Conservation (phyloP, 2,797 vertebrate genomes). For the Numenius phaeopus region DNA sequence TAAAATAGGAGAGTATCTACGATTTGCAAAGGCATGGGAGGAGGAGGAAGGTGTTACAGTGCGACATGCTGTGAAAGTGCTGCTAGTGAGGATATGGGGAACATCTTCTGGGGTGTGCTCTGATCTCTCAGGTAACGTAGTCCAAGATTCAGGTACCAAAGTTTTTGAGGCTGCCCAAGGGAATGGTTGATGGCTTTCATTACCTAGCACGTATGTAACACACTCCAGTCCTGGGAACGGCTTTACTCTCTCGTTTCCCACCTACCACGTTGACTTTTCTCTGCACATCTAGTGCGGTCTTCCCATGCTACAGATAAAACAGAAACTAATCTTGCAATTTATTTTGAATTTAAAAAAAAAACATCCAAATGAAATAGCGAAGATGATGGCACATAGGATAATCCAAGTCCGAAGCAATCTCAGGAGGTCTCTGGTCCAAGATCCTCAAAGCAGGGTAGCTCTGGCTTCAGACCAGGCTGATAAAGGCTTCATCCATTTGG, state of each 20-base stretch:
- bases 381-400: accelerated
- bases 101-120: not conserved
- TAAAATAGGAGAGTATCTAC: not conserved
- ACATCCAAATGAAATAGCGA: not conserved
- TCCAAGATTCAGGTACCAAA: not conserved
- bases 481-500: not conserved
- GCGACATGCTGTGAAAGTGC: not conserved
- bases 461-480: not conserved
- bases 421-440: not conserved
- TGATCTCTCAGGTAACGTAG: not conserved
- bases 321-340: not conserved
- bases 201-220: not conserved
- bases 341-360: not conserved
- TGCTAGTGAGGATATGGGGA: not conserved
- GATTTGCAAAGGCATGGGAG: not conserved
- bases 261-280: not conserved
- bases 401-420: not conserved
- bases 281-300: not conserved
- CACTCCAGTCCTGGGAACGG: accelerated
- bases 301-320: not conserved
- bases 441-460: not conserved
- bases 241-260: not conserved
- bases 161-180: not conserved
- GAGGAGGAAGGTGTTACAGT: not conserved
- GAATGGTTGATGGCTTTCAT: not conserved